Evolutionary conservation across 2,888 invertebrate species (phyloP).

Genomic region (Archips crataeganus): DNA sequence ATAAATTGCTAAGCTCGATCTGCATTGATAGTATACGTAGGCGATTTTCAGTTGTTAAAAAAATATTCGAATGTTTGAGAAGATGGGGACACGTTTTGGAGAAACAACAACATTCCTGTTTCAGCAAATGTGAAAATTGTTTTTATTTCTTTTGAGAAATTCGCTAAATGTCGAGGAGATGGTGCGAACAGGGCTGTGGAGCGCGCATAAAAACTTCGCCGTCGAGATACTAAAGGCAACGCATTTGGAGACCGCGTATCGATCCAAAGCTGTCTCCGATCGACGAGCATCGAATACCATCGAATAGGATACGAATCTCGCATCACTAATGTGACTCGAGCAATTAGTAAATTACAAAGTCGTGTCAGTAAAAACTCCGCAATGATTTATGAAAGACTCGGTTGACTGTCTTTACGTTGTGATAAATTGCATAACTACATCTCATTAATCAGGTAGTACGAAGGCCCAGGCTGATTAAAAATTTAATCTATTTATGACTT

Average conservation of each 20-base stretch:
- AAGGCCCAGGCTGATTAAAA: slow-evolving; percentile 31
- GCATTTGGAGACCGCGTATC: slow-evolving; percentile 21
- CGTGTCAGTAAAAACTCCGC: slow-evolving; percentile 56
- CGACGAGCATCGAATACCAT: slow-evolving; percentile 56
- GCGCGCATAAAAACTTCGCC: slow-evolving; percentile 73
- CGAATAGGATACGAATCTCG: slow-evolving; percentile 59
- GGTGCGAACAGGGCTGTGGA: slow-evolving; percentile 75
- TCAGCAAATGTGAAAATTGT: slow-evolving; percentile 62
- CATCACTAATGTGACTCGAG: slow-evolving; percentile 58
- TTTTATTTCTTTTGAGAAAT: slow-evolving; percentile 68
- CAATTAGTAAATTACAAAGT: slow-evolving; percentile 66
- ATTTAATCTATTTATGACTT: slow-evolving; percentile 42
- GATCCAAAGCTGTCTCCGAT: slow-evolving; percentile 41
- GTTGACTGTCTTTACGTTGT: slow-evolving; percentile 42
- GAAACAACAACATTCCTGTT: slow-evolving; percentile 59
- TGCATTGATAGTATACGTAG: slow-evolving; percentile 6
- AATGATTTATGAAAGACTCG: slow-evolving; percentile 48
- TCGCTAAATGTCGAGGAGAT: slow-evolving; percentile 70
- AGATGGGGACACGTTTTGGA: slow-evolving; percentile 61
- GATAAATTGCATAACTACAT: slow-evolving; percentile 47
- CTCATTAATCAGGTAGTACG: slow-evolving; percentile 38
- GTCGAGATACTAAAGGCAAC: slow-evolving; percentile 39
- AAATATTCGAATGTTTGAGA: slow-evolving; percentile 49
- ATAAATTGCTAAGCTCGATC: not conserved
- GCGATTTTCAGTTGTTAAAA: slow-evolving; percentile 44